Conservation (phyloP, 2,113 vertebrate genomes). For the Cinclus mexicanus region DNA sequence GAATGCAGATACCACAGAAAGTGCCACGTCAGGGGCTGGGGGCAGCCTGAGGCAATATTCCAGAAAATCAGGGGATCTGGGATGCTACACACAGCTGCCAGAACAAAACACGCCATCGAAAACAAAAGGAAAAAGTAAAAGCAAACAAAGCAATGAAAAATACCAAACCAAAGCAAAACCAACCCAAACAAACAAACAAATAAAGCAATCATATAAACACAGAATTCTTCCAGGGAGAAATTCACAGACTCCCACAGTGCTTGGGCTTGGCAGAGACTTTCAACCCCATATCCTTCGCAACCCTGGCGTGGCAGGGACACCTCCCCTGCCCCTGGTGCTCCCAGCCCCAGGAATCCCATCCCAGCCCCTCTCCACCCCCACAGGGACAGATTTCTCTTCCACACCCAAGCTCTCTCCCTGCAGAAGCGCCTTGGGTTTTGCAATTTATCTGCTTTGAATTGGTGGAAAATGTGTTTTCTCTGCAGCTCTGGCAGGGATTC, state of each 20-base stretch:
- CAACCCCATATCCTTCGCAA: too few relatives aligned
- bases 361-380: not conserved
- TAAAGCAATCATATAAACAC: rapidly evolving
- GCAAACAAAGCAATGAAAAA: not conserved
- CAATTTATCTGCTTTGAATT: too few relatives aligned
- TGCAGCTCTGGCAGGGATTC: too few relatives aligned
- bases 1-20: rapidly evolving
- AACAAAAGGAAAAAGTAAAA: not conserved
- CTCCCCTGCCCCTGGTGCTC: not conserved
- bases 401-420: not conserved
- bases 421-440: not conserved
- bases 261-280: not conserved
- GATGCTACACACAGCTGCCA: not conserved
- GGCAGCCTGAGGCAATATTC: not conserved
- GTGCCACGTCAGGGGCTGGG: not conserved
- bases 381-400: not conserved
- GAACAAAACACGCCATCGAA: rapidly evolving
- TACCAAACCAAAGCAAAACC: not conserved
- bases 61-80: not conserved
- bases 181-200: not conserved
- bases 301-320: rapidly evolving
- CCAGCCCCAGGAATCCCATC: not conserved
- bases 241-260: rapidly evolving
- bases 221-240: not conserved
- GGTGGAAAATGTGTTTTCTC: too few relatives aligned